phyloP scores from a whole-genome alignment of 2,888 invertebrate species.

The Ctena decussata region DNA sequence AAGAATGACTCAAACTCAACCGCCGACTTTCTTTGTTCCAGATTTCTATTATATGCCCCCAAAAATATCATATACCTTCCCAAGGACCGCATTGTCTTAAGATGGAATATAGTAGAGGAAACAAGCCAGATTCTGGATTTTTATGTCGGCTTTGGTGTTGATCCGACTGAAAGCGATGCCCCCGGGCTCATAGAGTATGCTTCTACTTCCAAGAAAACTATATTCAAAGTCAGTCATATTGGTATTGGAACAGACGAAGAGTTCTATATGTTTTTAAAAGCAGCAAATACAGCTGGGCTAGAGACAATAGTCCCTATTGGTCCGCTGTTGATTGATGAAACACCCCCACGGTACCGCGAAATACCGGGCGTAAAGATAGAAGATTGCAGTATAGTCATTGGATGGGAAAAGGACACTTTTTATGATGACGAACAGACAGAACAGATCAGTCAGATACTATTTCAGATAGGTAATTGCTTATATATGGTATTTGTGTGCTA shows the following conservation, averaged over 20 bases:
- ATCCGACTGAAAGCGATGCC: neutral
- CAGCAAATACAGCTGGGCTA: conserved; percentile 60
- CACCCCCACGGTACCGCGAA: conserved; percentile 50
- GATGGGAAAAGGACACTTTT: conserved; percentile 53
- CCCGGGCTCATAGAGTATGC: conserved; percentile 51
- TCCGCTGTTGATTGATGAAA: conserved; percentile 69
- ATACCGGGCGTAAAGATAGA: conserved; percentile 21
- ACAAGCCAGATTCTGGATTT: conserved; percentile 64
- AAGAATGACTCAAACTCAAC: neutral
- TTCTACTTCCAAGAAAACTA: conserved; percentile 14
- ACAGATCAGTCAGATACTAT: conserved; percentile 31
- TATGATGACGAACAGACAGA: conserved; percentile 59
- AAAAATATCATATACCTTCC: conserved; percentile 55
- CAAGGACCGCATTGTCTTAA: conserved; percentile 51
- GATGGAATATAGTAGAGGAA: conserved; percentile 51
- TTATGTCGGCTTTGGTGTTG: conserved; percentile 62
- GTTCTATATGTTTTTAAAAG: conserved; percentile 61
- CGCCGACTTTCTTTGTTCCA: conserved; percentile 39
- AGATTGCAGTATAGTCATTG: conserved; percentile 29
- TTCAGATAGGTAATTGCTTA: conserved; percentile 48
- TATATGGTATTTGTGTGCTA: neutral
- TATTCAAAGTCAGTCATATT: conserved; percentile 33
- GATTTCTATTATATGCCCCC: conserved; percentile 21
- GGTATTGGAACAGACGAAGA: conserved; percentile 50
- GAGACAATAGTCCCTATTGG: conserved; percentile 44